These are phyloP conservation scores for Allacma fusca DNA, from an alignment of 2,888 invertebrate genomes.

Conservation along the genomic window DNA sequence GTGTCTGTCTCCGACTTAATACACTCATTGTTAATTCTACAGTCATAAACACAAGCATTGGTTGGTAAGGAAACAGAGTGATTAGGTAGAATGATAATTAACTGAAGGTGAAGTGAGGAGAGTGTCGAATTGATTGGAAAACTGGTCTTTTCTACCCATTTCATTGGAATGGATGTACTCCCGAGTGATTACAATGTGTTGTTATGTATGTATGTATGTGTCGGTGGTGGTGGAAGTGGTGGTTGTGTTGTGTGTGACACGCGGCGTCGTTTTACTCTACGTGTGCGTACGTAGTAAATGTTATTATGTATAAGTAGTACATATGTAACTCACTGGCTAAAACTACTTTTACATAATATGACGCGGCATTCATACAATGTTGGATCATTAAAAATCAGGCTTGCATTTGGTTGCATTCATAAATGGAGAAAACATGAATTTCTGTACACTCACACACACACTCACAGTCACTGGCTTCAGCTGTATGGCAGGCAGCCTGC, in stretches of 20 bases:
- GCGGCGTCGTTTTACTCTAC: conserved; percentile 29
- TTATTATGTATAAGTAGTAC: background rate
- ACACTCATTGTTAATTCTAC: too few relatives aligned
- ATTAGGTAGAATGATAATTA: conserved; percentile 7
- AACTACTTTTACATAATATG: conserved; percentile 32
- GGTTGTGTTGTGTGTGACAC: conserved; percentile 29
- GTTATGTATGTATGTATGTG: background rate
- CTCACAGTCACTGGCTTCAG: background rate
- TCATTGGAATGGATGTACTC: background rate
- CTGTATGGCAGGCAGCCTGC: conserved; percentile 9
- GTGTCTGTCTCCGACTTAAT: too few relatives aligned
- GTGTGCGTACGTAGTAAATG: conserved; percentile 24
- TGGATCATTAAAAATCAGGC: conserved; percentile 44
- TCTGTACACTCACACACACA: conserved; percentile 28
- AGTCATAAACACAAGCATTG: background rate
- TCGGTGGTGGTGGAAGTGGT: conserved; percentile 19
- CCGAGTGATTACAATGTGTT: background rate
- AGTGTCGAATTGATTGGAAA: conserved; percentile 27
- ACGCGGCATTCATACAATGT: conserved; percentile 26
- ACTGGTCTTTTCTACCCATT: conserved; percentile 28
- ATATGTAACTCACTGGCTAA: background rate
- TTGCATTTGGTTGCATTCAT: conserved; percentile 46
- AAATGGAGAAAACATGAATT: conserved; percentile 40
- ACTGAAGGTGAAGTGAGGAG: conserved; percentile 1
- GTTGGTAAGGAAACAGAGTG: background rate